Evolutionary conservation across 2,113 vertebrate genomes (phyloP), one percentile per base, ranked within the genome.

Genomic region (Poeciliopsis occidentalis): DNA sequence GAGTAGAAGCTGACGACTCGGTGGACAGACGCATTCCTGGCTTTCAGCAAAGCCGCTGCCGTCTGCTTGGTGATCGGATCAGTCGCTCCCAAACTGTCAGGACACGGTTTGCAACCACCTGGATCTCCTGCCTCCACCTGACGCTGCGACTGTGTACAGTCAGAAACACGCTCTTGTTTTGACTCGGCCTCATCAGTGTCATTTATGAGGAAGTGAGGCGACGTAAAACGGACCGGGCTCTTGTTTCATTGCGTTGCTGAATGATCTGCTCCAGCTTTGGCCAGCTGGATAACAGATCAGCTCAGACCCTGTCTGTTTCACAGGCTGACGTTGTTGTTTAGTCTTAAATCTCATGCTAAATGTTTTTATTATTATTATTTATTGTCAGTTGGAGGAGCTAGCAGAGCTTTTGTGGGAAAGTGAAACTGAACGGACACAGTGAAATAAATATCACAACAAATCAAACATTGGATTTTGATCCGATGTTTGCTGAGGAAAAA

Each of bases 1-100:
- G 47, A 70, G 41, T 67, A 72, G 66, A 78, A 32, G 69, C 60
- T 80, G 39, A 15, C 62, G 69, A 17, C 54, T 44, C 27, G 47
- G 64, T 32, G 34, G 24, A 65, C 62, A 63, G 69, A 72, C 12
- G 54, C 92, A 94, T 94, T 92, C 90, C 88, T 88, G 76, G 89
- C 88, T 92, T 86, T 94, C 92, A 92, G 37, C 92, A 67, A 78
- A 69, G 57, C 77, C 79, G 85, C 84, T 87, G 88, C 81, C 77
- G 61, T 84, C 68, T 64, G 54, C 77, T 67, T 70, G 73, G 66
- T 88, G 85, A 93, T 92, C 89, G 91, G 90, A 81, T 63, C 62
- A 80, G 68, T 47, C 69, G 61, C 83, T 77, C 71, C 71, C 70
- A 30, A 41, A 66, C 47, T 71, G 79, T 79, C 76, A 77, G 72